A percentile compares a stretch with the other conserved stretches of the same genome.
phyloP scores from a whole-genome alignment of 2,888 invertebrate genomes.

The Drosophila merina region DNA sequence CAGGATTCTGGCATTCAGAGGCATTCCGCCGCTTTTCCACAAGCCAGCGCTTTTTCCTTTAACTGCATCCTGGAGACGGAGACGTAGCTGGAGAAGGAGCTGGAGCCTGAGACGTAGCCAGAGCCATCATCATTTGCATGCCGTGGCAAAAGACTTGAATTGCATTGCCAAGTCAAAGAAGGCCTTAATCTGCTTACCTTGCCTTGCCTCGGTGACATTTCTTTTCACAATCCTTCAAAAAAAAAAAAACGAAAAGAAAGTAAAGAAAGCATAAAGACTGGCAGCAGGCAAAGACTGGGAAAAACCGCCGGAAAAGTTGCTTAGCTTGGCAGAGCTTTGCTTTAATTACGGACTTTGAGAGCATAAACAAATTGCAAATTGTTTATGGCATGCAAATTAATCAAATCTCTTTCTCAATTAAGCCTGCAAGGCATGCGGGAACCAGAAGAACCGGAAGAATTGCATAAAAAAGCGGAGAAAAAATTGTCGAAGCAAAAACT shows the following conservation, averaged over 20 bases:
- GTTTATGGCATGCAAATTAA: slow-evolving; percentile 77
- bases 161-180: slow-evolving; percentile 71
- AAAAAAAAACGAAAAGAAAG: too few relatives aligned
- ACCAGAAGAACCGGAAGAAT: neutral
- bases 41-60: neutral
- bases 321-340: slow-evolving; percentile 55
- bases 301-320: slow-evolving; percentile 34
- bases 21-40: slow-evolving; percentile 8
- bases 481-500: too few relatives aligned
- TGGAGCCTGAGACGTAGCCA: slow-evolving; percentile 27
- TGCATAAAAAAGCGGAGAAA: neutral
- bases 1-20: neutral
- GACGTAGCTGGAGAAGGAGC: neutral
- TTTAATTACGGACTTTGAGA: slow-evolving; percentile 69
- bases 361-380: slow-evolving; percentile 75
- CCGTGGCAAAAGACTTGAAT: slow-evolving; percentile 46
- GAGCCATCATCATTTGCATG: slow-evolving; percentile 66
- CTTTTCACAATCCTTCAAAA: slow-evolving; percentile 14
- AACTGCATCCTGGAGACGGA: too few relatives aligned
- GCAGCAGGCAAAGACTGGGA: neutral
- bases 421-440: slow-evolving; percentile 29
- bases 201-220: slow-evolving; percentile 48
- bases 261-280: too few relatives aligned
- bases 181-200: slow-evolving; percentile 79
- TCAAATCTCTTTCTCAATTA: slow-evolving; percentile 74